A percentile compares a stretch with the other conserved stretches of the same genome.
These are phyloP conservation scores for Echinometra lucunter DNA, from an alignment of 53 echinoderm and acorn worm genomes.

Conservation along the genomic window DNA sequence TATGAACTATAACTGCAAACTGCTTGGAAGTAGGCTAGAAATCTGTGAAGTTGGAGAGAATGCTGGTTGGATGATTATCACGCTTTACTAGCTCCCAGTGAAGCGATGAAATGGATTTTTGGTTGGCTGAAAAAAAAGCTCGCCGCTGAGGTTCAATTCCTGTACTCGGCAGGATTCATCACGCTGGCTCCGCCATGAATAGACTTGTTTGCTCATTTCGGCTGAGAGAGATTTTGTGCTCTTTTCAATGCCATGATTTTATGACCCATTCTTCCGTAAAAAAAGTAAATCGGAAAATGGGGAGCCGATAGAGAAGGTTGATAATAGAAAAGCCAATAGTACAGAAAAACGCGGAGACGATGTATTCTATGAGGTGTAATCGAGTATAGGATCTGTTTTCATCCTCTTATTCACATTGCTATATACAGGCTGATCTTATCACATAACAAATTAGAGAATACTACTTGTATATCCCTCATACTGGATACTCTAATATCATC, in stretches of 20 bases:
- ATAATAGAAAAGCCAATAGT: conserved; percentile 35
- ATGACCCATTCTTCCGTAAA: conserved; percentile 57
- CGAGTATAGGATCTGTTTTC: neutral
- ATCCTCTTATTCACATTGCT: neutral
- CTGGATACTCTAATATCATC: neutral
- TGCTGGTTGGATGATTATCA: conserved; percentile 60
- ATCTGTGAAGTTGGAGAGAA: conserved; percentile 6
- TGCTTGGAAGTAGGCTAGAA: conserved; percentile 27
- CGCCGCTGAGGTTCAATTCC: conserved; percentile 40
- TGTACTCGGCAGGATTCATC: conserved; percentile 22
- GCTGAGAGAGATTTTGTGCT: neutral
- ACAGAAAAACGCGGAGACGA: neutral
- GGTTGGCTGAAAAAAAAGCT: conserved; percentile 25
- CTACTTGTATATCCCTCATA: neutral
- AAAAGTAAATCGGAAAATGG: neutral
- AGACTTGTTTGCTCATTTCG: conserved; percentile 60
- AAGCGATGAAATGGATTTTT: conserved; percentile 68
- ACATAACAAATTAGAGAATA: neutral
- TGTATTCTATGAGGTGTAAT: neutral
- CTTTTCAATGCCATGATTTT: conserved; percentile 50
- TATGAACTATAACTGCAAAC: neutral
- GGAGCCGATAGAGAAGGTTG: neutral
- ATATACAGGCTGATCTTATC: neutral
- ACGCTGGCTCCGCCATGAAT: conserved; percentile 47
- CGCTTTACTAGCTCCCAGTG: conserved; percentile 55